Conservation (phyloP, 2,797 vertebrate genomes). For the Esox lucius region DNA sequence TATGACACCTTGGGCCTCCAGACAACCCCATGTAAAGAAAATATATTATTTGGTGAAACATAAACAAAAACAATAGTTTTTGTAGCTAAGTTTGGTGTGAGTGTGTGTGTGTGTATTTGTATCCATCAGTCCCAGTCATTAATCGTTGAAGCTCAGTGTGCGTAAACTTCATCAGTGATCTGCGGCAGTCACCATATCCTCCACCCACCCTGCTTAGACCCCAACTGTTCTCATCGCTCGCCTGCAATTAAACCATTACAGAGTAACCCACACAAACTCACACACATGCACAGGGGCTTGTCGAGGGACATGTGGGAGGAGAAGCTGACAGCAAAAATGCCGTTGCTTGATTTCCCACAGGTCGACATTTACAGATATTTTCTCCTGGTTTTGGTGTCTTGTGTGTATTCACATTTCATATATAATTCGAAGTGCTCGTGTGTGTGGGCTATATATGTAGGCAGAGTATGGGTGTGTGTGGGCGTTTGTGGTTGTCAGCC, state of each 20-base stretch:
- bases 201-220: conserved; percentile 13
- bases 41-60: no score
- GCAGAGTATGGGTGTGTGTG: conserved; percentile 5
- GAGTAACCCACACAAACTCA: background rate
- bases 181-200: background rate
- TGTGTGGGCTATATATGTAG: conserved; percentile 1
- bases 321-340: background rate
- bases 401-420: background rate
- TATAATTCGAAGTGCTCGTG: conserved; percentile 8
- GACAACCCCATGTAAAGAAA: no score
- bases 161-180: no score
- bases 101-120: background rate
- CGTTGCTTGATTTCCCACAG: conserved; percentile 3
- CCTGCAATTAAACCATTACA: background rate
- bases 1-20: no score
- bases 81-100: background rate
- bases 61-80: no score
- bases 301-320: background rate
- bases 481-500: conserved; percentile 5
- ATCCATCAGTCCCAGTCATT: no score
- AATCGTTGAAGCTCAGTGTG: background rate
- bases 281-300: background rate
- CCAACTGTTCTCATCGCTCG: background rate
- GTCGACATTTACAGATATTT: background rate
- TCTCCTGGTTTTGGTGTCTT: background rate